Base-by-base conservation (phyloP, 2,113 vertebrate genomes). In the Tetrax tetrax region DNA sequence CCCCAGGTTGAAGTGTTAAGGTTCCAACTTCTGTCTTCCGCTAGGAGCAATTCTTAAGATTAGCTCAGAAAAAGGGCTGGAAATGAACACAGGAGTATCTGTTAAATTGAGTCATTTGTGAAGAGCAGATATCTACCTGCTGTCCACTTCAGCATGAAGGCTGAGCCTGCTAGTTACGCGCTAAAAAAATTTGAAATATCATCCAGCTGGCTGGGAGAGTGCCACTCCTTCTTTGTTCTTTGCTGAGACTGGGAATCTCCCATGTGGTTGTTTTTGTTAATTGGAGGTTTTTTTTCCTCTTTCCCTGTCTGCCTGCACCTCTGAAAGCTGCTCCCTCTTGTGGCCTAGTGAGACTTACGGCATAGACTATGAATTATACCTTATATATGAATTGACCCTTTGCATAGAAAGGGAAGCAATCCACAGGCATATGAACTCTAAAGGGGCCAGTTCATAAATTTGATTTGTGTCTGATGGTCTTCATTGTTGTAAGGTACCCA, bases 261-360 rank as follows among this genome's bases (percentile, higher is more conserved):
- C 1, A 2, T 66, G 27, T 10, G 14, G 28, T 53, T 78, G n/a
- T 68, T 91, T 82, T 75, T 68, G 47, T 60, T 50, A 83, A 35
- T 9, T 27, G n/a, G 12, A 47, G 9, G 0, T 5, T 14, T 51
- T 80, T 90, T 76, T 21, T 4, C 1, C 10, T 31, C 23, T 47
- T 43, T 78, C 16, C 11, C 5, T 22, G 38, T 38, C n/a, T 72
- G 91, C 54, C 47, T 93, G 54, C 95, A 94, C 91, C 66, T 59
- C 95, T 94, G 85, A 59, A 80, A 83, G 90, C 75, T 93, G 93
- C 96, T 97, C 96, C 96, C 93, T 97, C 96, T 97, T 90, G 96
- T 96, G 96, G 96, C 27, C 66, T 60, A 81, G 77, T 69, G 87
- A 82, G 77, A 95, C 93, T 93, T 85, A 88, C 59, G 47, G 54